Percentiles rank a stretch among this genome's conserved stretches.
These are phyloP conservation scores for Cossypha caffra DNA, from an alignment of 2,797 vertebrate genomes.

Conservation along the genomic window DNA sequence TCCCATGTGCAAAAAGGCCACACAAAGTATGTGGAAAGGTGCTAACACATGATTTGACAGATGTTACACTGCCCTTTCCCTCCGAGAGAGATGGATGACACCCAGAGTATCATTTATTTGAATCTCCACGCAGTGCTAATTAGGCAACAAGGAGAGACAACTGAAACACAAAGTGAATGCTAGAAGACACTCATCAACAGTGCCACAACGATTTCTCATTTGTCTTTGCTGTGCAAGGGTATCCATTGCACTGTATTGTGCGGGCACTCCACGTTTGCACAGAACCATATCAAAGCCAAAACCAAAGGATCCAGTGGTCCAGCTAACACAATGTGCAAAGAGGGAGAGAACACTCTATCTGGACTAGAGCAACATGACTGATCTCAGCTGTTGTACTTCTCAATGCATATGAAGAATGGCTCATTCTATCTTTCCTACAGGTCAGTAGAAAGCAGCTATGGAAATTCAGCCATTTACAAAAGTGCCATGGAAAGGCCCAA, in stretches of 20 bases:
- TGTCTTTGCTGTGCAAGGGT: not conserved
- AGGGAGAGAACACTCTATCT: not conserved
- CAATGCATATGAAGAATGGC: not conserved
- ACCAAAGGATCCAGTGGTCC: not conserved
- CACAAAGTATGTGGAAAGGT: not conserved
- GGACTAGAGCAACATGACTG: not conserved
- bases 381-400: not conserved
- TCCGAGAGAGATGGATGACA: not conserved
- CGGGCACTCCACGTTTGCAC: not conserved
- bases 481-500: not conserved
- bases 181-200: not conserved
- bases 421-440: not conserved
- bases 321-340: not conserved
- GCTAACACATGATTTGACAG: not conserved
- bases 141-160: not conserved
- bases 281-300: not conserved
- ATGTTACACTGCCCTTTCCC: not conserved
- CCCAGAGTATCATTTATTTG: not conserved
- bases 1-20: not conserved
- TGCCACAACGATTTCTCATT: not conserved
- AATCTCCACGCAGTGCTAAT: not conserved
- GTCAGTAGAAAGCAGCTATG: not conserved
- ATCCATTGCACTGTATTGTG: no score
- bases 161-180: not conserved
- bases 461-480: not conserved